Evolutionary conservation across 2,888 invertebrate species (phyloP).

Genomic region (Erpobdella octoculata): DNA sequence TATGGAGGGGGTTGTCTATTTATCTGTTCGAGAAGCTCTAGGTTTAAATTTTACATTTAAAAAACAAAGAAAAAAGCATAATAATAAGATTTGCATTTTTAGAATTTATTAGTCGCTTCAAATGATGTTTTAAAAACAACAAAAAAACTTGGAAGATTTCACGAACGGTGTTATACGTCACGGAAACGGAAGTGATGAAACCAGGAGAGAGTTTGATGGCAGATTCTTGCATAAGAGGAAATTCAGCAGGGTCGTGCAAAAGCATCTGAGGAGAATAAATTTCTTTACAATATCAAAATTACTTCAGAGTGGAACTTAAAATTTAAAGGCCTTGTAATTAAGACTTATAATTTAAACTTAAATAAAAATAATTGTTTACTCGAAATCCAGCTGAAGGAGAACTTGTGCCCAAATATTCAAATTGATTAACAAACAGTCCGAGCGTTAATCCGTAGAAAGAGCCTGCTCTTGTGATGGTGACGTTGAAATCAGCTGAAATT

Average conservation of each 20-base stretch:
- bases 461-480: constrained; percentile 23
- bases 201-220: constrained; percentile 23
- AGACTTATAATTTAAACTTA: neutral
- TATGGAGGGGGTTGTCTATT: constrained; percentile 25
- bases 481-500: constrained; percentile 14
- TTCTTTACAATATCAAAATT: too few relatives aligned
- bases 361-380: neutral
- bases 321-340: neutral
- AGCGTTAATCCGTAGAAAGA: constrained; percentile 23
- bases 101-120: too few relatives aligned
- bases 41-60: neutral
- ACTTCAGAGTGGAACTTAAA: too few relatives aligned
- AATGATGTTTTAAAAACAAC: too few relatives aligned
- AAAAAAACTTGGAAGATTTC: too few relatives aligned
- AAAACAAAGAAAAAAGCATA: neutral
- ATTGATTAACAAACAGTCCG: constrained; percentile 24
- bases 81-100: neutral
- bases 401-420: constrained; percentile 19
- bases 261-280: constrained; percentile 10
- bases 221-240: constrained; percentile 24
- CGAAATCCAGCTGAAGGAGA: constrained; percentile 26
- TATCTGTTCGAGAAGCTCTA: too few relatives aligned
- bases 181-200: constrained; percentile 22
- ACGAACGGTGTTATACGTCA: constrained; percentile 20
- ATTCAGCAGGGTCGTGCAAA: constrained; percentile 19